Evolutionary conservation across 2,797 vertebrate genomes (phyloP).

Genomic region (Pipistrellus nathusii): DNA sequence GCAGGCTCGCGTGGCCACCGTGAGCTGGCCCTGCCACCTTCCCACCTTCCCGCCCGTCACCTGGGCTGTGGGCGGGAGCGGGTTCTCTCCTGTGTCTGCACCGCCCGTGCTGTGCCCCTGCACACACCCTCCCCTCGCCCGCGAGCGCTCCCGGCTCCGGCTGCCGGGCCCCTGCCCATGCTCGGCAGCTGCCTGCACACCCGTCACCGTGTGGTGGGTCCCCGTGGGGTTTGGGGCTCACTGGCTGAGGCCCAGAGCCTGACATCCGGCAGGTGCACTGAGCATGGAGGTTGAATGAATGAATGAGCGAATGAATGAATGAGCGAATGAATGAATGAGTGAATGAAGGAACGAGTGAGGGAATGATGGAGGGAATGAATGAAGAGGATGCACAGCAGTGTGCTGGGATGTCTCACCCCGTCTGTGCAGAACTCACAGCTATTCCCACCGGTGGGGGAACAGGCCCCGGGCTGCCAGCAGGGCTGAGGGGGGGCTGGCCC

Average conservation of each 20-base stretch:
- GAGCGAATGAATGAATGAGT: fast-evolving
- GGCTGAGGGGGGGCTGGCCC: fast-evolving
- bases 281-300: fast-evolving
- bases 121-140: background rate
- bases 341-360: background rate
- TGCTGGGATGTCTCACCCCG: background rate
- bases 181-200: too few species aligned
- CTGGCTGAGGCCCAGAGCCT: too few species aligned
- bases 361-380: background rate
- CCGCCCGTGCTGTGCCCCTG: fast-evolving
- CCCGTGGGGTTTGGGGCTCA: background rate
- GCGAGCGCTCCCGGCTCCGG: fast-evolving
- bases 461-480: background rate
- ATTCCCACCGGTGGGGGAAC: background rate
- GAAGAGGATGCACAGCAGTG: fast-evolving
- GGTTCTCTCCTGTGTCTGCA: fast-evolving
- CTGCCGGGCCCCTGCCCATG: background rate
- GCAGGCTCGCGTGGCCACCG: fast-evolving
- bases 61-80: fast-evolving
- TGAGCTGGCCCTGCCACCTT: fast-evolving
- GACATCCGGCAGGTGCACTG: fast-evolving
- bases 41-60: too few species aligned
- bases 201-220: too few species aligned
- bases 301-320: background rate
- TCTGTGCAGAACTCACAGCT: background rate